A percentile compares a stretch with the other conserved stretches of the same genome.
Conservation (phyloP, 1,140 invertebrate species). For the Drosophila seguyi region DNA sequence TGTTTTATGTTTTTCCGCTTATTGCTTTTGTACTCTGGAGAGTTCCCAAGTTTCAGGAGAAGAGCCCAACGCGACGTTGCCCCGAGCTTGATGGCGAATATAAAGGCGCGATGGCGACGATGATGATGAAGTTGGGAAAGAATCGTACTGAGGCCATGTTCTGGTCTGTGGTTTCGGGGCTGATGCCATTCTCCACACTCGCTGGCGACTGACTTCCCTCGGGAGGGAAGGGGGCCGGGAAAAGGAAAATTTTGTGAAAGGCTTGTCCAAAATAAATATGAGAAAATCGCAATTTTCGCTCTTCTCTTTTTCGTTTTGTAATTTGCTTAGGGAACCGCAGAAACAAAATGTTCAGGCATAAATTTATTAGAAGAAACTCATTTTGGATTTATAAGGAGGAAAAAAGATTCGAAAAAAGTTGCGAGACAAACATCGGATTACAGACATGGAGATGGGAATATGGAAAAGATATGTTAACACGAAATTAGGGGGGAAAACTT, state of each 20-base stretch:
- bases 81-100: slow-evolving; percentile 30
- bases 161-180: slow-evolving; percentile 58
- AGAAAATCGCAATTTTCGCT: slow-evolving; percentile 58
- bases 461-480: slow-evolving; percentile 6
- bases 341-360: slow-evolving; percentile 36
- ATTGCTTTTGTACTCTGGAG: slow-evolving; percentile 45
- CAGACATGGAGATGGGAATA: slow-evolving; percentile 7
- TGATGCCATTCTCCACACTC: slow-evolving; percentile 50
- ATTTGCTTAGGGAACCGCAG: slow-evolving; percentile 60
- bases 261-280: slow-evolving; percentile 74
- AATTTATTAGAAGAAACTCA: slow-evolving; percentile 34
- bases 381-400: slow-evolving; percentile 11
- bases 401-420: slow-evolving; percentile 21
- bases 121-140: slow-evolving; percentile 37
- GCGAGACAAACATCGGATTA: slow-evolving; percentile 17
- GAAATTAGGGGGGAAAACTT: slow-evolving; percentile 5
- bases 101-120: slow-evolving; percentile 13
- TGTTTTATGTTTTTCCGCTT: slow-evolving; percentile 20
- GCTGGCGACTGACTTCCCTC: slow-evolving; percentile 5
- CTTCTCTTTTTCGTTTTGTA: slow-evolving; percentile 32
- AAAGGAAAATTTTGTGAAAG: slow-evolving; percentile 65
- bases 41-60: slow-evolving; percentile 54
- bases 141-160: slow-evolving; percentile 24
- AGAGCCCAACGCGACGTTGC: slow-evolving; percentile 64
- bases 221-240: not conserved